Conservation (phyloP, 2,888 invertebrate species). For the Sphecodes monilicornis region DNA sequence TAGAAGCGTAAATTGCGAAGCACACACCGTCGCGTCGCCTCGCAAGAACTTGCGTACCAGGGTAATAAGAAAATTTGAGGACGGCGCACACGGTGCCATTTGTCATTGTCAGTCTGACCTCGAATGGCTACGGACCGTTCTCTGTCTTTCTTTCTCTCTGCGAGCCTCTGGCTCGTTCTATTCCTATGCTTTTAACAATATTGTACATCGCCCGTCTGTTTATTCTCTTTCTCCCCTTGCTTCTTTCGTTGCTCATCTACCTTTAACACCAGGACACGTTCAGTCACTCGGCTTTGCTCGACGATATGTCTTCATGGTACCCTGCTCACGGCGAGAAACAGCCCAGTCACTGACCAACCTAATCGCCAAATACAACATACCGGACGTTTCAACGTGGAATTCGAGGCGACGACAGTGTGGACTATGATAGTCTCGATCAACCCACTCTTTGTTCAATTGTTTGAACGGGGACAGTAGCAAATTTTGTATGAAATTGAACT, state of each 20-base stretch:
- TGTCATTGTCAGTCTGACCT: conserved; percentile 79
- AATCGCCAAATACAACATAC: not conserved
- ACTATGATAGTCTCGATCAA: not conserved
- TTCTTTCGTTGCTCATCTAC: conserved; percentile 63
- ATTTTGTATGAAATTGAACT: not conserved
- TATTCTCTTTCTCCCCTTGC: conserved; percentile 60
- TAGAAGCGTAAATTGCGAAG: conserved; percentile 69
- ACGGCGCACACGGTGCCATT: conserved; percentile 75
- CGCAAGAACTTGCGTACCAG: conserved; percentile 62
- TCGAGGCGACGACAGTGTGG: not conserved
- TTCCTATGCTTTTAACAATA: conserved; percentile 80
- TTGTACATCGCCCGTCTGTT: conserved; percentile 74
- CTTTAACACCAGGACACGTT: conserved; percentile 52
- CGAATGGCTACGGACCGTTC: conserved; percentile 58
- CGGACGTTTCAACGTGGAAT: not conserved
- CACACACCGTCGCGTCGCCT: conserved; percentile 28
- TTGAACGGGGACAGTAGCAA: not conserved
- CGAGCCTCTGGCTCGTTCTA: conserved; percentile 61
- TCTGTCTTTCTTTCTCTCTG: not conserved
- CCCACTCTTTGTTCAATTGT: not conserved
- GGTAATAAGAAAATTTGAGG: conserved; percentile 80
- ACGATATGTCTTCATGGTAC: conserved; percentile 73
- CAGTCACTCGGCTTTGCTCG: conserved; percentile 68
- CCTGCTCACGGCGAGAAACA: conserved; percentile 35
- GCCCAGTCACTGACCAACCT: conserved; percentile 52